A percentile compares a stretch with the other conserved stretches of the same genome.
phyloP scores from a whole-genome alignment of 1,140 invertebrate genomes.

The Ceratoteleas bidentatus region DNA sequence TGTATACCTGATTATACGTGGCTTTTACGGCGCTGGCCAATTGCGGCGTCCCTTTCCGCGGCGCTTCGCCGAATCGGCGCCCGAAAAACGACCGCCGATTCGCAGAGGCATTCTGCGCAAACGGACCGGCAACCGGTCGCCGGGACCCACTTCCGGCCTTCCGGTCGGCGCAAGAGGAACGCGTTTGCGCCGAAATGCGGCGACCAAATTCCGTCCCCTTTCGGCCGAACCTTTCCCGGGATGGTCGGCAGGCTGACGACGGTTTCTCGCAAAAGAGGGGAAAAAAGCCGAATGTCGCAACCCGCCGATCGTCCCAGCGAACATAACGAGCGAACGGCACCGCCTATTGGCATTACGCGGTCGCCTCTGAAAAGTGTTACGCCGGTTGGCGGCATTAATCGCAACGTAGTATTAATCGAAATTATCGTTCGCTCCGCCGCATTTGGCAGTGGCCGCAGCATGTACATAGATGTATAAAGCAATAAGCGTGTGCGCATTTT shows the following conservation, averaged over 20 bases:
- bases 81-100: background rate
- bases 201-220: no score
- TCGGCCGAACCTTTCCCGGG: no score
- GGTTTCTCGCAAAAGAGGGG: no score
- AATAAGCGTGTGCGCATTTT: slow-evolving; percentile 73
- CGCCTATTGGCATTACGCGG: slow-evolving; percentile 47
- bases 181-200: no score
- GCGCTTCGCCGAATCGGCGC: no score
- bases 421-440: slow-evolving; percentile 44
- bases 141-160: no score
- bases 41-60: slow-evolving; percentile 40
- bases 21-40: slow-evolving; percentile 64
- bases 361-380: slow-evolving; percentile 51
- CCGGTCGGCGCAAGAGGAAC: no score
- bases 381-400: slow-evolving; percentile 43
- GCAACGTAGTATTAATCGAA: slow-evolving; percentile 55
- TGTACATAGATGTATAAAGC: slow-evolving; percentile 77
- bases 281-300: slow-evolving; percentile 34
- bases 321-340: slow-evolving; percentile 34
- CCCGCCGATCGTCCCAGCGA: background rate
- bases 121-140: no score
- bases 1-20: slow-evolving; percentile 69
- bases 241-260: no score
- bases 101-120: no score
- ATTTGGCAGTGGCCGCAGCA: slow-evolving; percentile 62